Evolutionary conservation across 2,888 invertebrate species (phyloP).

Genomic region (Camptogramma bilineatum): DNA sequence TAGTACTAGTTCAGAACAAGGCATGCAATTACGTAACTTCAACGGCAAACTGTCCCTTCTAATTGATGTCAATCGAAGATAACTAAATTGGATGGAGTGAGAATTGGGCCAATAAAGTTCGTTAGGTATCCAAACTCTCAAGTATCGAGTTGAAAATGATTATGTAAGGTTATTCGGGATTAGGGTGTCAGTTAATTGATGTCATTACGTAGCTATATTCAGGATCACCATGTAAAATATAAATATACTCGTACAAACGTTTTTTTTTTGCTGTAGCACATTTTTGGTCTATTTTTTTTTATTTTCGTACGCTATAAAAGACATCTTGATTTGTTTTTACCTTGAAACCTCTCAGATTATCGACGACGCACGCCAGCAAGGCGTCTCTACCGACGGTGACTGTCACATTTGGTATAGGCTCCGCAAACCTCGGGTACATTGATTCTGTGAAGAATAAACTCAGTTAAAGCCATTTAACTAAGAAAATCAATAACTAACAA

Average conservation of each 20-base stretch:
- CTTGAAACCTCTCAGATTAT: slow-evolving; percentile 94
- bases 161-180: slow-evolving; percentile 31
- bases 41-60: slow-evolving; percentile 46
- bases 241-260: too few relatives aligned
- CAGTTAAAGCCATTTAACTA: neutral
- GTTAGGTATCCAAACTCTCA: slow-evolving; percentile 36
- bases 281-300: too few relatives aligned
- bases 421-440: slow-evolving; percentile 92
- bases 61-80: slow-evolving; percentile 50
- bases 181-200: slow-evolving; percentile 31
- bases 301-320: neutral
- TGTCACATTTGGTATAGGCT: slow-evolving; percentile 95
- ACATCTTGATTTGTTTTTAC: slow-evolving; percentile 70
- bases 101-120: slow-evolving; percentile 48
- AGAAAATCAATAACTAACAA: neutral
- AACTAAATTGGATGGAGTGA: slow-evolving; percentile 49
- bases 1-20: slow-evolving; percentile 30
- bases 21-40: slow-evolving; percentile 45
- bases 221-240: neutral
- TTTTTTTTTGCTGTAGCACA: too few relatives aligned
- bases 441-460: slow-evolving; percentile 82
- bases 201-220: neutral
- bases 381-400: slow-evolving; percentile 95
- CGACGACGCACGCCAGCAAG: slow-evolving; percentile 94
- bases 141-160: slow-evolving; percentile 36